Evolutionary conservation across 2,797 vertebrate species (phyloP), one percentile per base, ranked within the genome.

Genomic region (Siniperca obscura): DNA sequence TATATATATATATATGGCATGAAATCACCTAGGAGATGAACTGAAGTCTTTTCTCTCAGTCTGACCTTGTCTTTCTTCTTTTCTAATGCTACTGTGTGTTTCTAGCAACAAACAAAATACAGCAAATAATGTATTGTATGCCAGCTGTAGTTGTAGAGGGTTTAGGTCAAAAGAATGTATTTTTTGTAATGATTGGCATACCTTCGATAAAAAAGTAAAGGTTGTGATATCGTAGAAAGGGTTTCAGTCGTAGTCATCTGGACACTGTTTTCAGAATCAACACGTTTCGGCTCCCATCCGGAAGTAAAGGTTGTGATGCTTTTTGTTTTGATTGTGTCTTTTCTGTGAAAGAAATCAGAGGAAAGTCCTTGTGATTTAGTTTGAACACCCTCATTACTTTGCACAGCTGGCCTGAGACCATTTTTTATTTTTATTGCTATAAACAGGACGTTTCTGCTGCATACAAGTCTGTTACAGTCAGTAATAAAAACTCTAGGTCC

Each of bases 381-480:
- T 7, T 53, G 11, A 76, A 65, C 10, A 57, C 21, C 25, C 13
- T 72, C 14, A 73, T 64, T 19, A 22, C 16, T 46, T 25, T 13
- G n/a, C 62, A 61, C 36, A 60, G 27, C 38, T 55, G 42, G 5
- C 27, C 46, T n/a, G 13, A 72, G 19, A 46, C 7, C 1, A 11
- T 22, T 40, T 70, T 25, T 60, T 5, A 55, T 38, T 64, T 19
- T 30, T 36, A 25, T 50, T 44, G 66, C 57, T 53, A 19, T 74
- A 72, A 83, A 89, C 46, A 27, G 60, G 76, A 77, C 21, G 53
- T 78, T 73, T 71, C 55, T 76, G 76, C 78, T 57, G 50, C 67
- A 61, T 68, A 74, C 64, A 78, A 56, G 85, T 70, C 59, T 52
- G 65, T 67, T 48, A 67, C 38, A 42, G 74, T 78, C 38, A 62